Base-by-base conservation (phyloP, 2,797 vertebrate genomes). In the Chloroceryle inda region DNA sequence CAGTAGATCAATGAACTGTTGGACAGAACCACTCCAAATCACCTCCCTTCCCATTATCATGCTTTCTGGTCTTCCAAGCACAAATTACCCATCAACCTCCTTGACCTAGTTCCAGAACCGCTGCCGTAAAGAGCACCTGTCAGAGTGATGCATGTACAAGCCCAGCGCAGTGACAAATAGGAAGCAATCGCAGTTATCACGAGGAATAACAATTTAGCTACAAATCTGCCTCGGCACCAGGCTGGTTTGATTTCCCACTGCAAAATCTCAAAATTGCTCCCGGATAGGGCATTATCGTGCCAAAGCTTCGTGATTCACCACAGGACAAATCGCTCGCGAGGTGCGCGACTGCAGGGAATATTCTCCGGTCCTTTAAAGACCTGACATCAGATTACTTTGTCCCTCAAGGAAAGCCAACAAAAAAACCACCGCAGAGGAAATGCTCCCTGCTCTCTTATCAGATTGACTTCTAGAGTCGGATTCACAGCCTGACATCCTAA, bases 41-140 rank as follows among this genome's bases (percentile, higher is more conserved):
- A 63, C 91, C 79, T 95, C 92, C 92, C 40, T 91, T 81, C 75
- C 95, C 66, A 95, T 96, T 94, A 94, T 79, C 63, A 82, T 86
- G 42, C 91, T 92, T 94, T 92, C 91, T 92, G 91, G 91, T 80
- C 77, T 85, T 94, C 85, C 88, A 56, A 90, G 89, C 95, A 94
- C 96, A 95, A 96, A 96, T 88, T 79, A 38, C 82, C 79, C 79
- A 90, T 73, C 91, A 75, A 42, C 66, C 82, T 94, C 27, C n/a
- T 71, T 91, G 96, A 91, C 92, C 94, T 50, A 82, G 62, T 14
- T 92, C 26, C 91, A 92, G 91, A 24, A 31, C 12, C 0, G 1
- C 55, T 62, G 79, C 82, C 4, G 8, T 53, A 92, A 93, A 87
- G 90, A 96, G 78, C 87, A 26, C 50, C 84, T 95, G 94, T 88